These are phyloP conservation scores for Molothrus ater DNA, from an alignment of 2,797 vertebrate genomes.

Conservation along the genomic window DNA sequence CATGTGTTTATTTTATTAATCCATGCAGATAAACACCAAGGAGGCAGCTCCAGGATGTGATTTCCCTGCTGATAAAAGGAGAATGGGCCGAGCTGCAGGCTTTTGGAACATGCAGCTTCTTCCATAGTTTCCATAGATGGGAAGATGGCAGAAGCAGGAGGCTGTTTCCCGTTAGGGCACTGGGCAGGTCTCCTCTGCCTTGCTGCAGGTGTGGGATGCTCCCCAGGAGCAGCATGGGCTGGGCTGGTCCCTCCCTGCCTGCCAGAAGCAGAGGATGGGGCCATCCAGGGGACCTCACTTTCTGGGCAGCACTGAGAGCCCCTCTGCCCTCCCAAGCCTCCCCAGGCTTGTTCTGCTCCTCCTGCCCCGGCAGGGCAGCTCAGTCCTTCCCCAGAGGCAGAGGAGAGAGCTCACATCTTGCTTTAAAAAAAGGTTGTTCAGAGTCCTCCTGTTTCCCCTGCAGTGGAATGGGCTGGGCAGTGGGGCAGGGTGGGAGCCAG, in stretches of 20 bases:
- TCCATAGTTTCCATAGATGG: not conserved
- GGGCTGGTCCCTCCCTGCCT: not conserved
- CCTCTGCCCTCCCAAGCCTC: not conserved
- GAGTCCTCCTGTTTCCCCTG: not conserved
- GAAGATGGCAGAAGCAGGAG: conserved; percentile 12
- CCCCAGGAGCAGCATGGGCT: not conserved
- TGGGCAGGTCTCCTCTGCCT: not conserved
- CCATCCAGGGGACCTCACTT: not conserved
- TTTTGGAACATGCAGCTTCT: not conserved
- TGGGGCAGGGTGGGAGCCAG: not conserved
- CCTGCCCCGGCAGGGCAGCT: not conserved
- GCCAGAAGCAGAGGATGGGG: not conserved
- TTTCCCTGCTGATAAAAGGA: conserved; percentile 6
- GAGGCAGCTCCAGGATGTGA: conserved; percentile 4
- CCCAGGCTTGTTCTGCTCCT: not conserved
- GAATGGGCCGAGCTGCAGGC: not conserved
- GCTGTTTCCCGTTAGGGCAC: conserved; percentile 17
- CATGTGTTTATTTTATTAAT: conserved; percentile 11
- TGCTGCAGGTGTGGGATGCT: fast-evolving
- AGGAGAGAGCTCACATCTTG: not conserved
- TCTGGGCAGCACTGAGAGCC: not conserved
- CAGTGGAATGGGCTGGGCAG: not conserved
- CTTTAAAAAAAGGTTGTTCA: not conserved
- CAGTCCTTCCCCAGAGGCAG: not conserved
- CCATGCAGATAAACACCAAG: conserved; percentile 43